A percentile compares a stretch with the other conserved stretches of the same genome.
Conservation (phyloP, 2,888 invertebrate genomes). For the Mycalesis mineus region DNA sequence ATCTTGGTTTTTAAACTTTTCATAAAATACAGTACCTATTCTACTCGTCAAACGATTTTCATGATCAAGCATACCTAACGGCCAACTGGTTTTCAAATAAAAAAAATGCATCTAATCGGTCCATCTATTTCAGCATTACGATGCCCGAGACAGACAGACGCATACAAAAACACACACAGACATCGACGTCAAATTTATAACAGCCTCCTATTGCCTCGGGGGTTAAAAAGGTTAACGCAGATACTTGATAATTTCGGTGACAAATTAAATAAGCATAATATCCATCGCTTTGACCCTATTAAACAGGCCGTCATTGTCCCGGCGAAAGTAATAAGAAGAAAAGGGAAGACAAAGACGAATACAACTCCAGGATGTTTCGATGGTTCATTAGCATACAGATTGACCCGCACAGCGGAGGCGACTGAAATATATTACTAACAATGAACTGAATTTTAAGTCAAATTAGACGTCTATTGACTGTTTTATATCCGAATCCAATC, state of each 20-base stretch:
- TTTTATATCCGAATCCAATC: conserved; percentile 8
- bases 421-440: conserved; percentile 44
- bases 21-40: too few species aligned
- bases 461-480: conserved; percentile 20
- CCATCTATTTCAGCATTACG: too few species aligned
- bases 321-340: conserved; percentile 39
- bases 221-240: too few species aligned
- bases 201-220: too few species aligned
- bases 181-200: too few species aligned
- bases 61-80: too few species aligned
- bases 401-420: conserved; percentile 47
- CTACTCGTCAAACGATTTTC: too few species aligned
- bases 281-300: conserved; percentile 2
- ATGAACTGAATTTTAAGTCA: conserved; percentile 46
- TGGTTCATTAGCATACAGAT: conserved; percentile 68
- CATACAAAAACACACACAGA: too few species aligned
- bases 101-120: too few species aligned
- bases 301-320: conserved; percentile 31
- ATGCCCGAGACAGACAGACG: too few species aligned
- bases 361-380: conserved; percentile 39
- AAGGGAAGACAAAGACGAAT: conserved; percentile 35
- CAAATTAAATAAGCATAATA: conserved; percentile 13
- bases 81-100: too few species aligned
- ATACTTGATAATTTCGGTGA: not conserved
- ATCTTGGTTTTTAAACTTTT: too few species aligned